These are phyloP conservation scores for Carassius carassius DNA, from an alignment of 2,113 vertebrate genomes.

Conservation along the genomic window DNA sequence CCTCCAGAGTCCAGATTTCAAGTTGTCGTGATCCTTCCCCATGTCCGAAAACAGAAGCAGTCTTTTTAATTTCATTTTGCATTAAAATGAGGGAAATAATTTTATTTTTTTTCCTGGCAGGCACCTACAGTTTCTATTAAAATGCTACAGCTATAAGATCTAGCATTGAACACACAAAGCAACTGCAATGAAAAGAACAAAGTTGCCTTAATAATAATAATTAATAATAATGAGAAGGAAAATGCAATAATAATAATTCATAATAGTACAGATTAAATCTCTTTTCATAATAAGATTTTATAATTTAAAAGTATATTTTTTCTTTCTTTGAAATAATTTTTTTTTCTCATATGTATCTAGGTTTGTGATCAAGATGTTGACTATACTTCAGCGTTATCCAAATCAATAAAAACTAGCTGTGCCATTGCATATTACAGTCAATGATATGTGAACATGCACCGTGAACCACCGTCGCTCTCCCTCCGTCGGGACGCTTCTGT, in stretches of 20 bases:
- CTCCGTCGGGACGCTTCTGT: conserved; percentile 63
- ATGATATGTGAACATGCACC: conserved; percentile 99
- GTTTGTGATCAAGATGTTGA: conserved; percentile 95
- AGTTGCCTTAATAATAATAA: conserved; percentile 93
- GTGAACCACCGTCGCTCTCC: conserved; percentile 79
- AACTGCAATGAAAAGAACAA: conserved; percentile 95
- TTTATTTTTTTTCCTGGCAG: conserved; percentile 79
- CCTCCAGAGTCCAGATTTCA: conserved; percentile 63
- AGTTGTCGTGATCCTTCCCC: conserved; percentile 63
- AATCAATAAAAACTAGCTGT: conserved; percentile 99
- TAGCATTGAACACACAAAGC: conserved; percentile 97
- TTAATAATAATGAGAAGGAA: conserved; percentile 80
- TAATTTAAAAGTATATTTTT: conserved; percentile 87
- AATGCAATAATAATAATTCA: conserved; percentile 73
- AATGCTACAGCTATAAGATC: conserved; percentile 99
- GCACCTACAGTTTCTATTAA: conserved; percentile 99
- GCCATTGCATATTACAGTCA: conserved; percentile 99
- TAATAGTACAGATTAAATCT: conserved; percentile 91
- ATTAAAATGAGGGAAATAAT: conserved; percentile 97
- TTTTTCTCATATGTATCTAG: conserved; percentile 77
- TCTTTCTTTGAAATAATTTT: conserved; percentile 90
- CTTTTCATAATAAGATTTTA: conserved; percentile 90
- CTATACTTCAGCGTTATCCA: conserved; percentile 99
- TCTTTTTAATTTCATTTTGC: conserved; percentile 59
- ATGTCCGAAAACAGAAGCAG: conserved; percentile 66